Base-by-base conservation (phyloP, 2,888 invertebrate genomes). In the Osedax frankpressi region DNA sequence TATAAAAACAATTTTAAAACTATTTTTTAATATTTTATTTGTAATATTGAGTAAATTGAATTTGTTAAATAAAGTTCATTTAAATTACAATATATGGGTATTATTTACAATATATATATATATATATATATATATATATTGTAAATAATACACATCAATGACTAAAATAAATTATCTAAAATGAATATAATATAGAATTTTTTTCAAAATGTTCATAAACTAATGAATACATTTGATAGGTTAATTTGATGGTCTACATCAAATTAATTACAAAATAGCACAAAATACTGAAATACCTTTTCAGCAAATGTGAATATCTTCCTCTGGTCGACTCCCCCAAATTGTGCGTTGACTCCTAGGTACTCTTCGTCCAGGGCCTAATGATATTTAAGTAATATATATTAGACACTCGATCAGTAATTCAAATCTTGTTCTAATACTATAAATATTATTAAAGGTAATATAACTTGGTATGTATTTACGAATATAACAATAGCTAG, bases 261-360 rank as follows among this genome's bases (percentile, higher is more conserved):
- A n/a, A n/a, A n/a, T n/a, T n/a, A n/a, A n/a, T n/a, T n/a, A n/a
- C n/a, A n/a, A n/a, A n/a, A n/a, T n/a, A n/a, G n/a, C n/a, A n/a
- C n/a, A n/a, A n/a, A n/a, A n/a, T n/a, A n/a, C n/a, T 19, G 44
- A 11, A 11, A 44, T 76, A 85, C 86, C 81, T 97, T 96, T 85
- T 98, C 97, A 75, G 97, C 89, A 85, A 96, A 90, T 19, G 95
- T 96, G 84, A 99, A 99, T 80, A 99, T 99, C 87, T 98, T 99
- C 77, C 98, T 88, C 85, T 99, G 98, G 87, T 99, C 98, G 1
- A 98, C 92, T 30, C 98, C 98, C 77, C 98, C 98, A 87, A 99
- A 98, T 84, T 99, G 98, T n/a, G 96, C 98, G 87, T 99, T 98
- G 28, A 95, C 93, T 85, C 94, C 92, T n/a, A 99, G 87, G 84